phyloP scores from a whole-genome alignment of 2,888 invertebrate genomes.

The Mesodorylaimus sp. region DNA sequence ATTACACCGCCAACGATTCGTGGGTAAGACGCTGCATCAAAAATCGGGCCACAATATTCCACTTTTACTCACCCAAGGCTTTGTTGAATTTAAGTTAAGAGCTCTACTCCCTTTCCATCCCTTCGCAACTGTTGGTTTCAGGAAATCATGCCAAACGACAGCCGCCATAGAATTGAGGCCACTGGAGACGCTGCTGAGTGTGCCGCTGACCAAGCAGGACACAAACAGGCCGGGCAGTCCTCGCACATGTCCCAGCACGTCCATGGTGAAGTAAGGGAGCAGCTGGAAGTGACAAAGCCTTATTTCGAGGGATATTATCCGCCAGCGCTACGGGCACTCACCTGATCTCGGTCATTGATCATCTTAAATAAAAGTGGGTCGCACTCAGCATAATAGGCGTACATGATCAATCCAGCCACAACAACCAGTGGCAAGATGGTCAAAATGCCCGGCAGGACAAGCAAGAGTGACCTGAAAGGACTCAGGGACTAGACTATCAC shows the following conservation, averaged over 20 bases:
- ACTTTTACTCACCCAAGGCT: too few relatives aligned
- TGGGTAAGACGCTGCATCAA: too few relatives aligned
- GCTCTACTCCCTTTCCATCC: not conserved
- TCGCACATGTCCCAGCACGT: conserved; percentile 3
- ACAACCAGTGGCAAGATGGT: conserved; percentile 18
- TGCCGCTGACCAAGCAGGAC: conserved; percentile 12
- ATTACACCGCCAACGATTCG: too few relatives aligned
- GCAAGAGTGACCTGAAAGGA: conserved; percentile 6
- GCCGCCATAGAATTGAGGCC: conserved; percentile 12
- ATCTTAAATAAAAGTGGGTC: conserved; percentile 20
- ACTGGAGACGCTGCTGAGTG: conserved; percentile 12
- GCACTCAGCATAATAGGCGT: conserved; percentile 23
- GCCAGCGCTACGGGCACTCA: not conserved
- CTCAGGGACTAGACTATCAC: too few relatives aligned
- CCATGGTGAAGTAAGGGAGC: conserved; percentile 10
- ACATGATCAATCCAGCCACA: conserved; percentile 19
- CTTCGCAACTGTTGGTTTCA: not conserved
- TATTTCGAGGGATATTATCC: not conserved
- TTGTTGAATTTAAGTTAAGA: too few relatives aligned
- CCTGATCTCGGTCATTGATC: conserved; percentile 15
- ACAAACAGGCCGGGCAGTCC: conserved; percentile 11
- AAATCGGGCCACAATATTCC: too few relatives aligned
- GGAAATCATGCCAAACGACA: conserved; percentile 12
- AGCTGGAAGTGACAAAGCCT: conserved; percentile 4
- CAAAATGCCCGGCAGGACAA: conserved; percentile 8